A percentile compares a stretch with the other conserved stretches of the same genome.
Conservation (phyloP, 2,797 vertebrate genomes). For the Silurus aristotelis region DNA sequence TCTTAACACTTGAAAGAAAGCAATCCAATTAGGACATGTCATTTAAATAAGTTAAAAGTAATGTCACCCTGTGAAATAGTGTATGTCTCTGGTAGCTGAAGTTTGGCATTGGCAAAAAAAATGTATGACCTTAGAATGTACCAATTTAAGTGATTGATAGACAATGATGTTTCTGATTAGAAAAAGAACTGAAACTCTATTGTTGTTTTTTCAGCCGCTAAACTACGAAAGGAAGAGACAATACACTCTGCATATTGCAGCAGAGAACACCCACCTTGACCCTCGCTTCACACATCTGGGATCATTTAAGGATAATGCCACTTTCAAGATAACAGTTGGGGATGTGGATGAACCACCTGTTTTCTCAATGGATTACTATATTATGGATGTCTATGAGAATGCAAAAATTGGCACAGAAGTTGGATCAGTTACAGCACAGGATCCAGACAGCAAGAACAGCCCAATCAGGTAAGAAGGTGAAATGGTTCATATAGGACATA, state of each 20-base stretch:
- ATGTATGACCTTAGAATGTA: no score
- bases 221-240: constrained; percentile 97
- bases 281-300: constrained; percentile 90
- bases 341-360: constrained; percentile 93
- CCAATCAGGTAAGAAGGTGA: constrained; percentile 82
- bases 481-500: neutral
- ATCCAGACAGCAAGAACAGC: constrained; percentile 89
- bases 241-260: constrained; percentile 93
- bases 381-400: constrained; percentile 95
- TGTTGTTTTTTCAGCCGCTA: constrained; percentile 78
- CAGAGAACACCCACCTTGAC: constrained; percentile 90
- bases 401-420: constrained; percentile 83
- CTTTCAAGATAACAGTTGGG: constrained; percentile 91
- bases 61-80: neutral
- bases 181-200: neutral
- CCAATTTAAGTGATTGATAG: neutral
- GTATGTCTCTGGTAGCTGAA: neutral
- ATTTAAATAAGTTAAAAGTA: neutral
- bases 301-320: constrained; percentile 91
- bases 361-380: constrained; percentile 90
- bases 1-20: neutral
- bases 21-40: neutral
- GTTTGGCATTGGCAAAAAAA: no score
- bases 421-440: constrained; percentile 87
- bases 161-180: constrained; percentile 1